Conservation (phyloP, 2,113 vertebrate genomes). For the Hemicordylus capensis region DNA sequence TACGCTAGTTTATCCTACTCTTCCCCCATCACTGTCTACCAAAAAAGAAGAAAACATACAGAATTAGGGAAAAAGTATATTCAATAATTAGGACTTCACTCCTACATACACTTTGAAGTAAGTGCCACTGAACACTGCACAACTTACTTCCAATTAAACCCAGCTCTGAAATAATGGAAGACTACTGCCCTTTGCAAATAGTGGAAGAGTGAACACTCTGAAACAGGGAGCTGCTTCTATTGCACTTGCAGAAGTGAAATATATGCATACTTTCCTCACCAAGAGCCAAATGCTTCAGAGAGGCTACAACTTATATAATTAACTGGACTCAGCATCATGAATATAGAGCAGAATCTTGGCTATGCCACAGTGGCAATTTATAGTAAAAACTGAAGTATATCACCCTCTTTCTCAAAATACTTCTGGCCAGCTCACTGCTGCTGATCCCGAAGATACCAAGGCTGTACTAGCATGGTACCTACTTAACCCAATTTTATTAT, state of each 20-base stretch:
- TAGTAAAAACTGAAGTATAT: background rate
- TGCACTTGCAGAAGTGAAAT: background rate
- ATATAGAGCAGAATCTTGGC: background rate
- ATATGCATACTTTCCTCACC: background rate
- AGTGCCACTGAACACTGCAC: background rate
- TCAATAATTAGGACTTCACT: background rate
- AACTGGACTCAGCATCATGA: background rate
- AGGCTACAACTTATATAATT: background rate
- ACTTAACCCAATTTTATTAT: background rate
- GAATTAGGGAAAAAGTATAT: too few relatives aligned
- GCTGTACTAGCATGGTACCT: background rate
- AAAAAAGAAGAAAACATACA: too few relatives aligned
- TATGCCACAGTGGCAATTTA: background rate
- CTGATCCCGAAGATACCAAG: background rate
- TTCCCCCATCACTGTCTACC: too few relatives aligned
- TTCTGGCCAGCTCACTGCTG: background rate
- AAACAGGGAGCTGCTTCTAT: background rate
- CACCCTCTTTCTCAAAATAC: background rate
- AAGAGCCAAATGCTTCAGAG: background rate
- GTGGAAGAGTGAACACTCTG: background rate
- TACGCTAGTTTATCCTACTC: too few relatives aligned
- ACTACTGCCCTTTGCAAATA: background rate
- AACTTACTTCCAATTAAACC: background rate
- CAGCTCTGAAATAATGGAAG: background rate
- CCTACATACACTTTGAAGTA: background rate